phyloP scores from a whole-genome alignment of 2,797 vertebrate genomes.

The Poliocrania exsul region DNA sequence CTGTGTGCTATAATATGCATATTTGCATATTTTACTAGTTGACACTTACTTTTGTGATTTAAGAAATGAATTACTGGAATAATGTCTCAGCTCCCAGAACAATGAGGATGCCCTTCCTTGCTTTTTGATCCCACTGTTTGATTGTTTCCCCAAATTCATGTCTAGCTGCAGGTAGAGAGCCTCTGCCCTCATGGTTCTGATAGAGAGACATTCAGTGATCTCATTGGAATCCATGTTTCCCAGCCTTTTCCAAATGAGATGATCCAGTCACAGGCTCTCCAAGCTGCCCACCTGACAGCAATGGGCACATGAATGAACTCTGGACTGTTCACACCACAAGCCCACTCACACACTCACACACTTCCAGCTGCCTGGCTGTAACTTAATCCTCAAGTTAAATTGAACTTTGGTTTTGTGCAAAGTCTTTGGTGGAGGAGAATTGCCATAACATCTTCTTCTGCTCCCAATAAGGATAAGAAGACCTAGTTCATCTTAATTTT shows the following conservation, averaged over 20 bases:
- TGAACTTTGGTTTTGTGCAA: background rate
- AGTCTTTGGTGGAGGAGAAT: background rate
- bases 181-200: background rate
- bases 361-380: background rate
- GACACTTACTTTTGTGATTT: background rate
- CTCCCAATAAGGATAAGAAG: background rate
- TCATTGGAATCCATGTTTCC: background rate
- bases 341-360: background rate
- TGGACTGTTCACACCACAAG: background rate
- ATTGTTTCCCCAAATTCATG: background rate
- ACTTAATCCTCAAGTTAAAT: background rate
- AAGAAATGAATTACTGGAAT: background rate
- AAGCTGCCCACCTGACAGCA: background rate
- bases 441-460: background rate
- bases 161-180: background rate
- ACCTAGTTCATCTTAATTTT: background rate
- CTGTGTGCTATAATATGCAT: background rate
- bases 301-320: background rate
- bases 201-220: background rate
- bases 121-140: background rate
- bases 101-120: background rate
- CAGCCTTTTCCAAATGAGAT: background rate
- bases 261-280: background rate
- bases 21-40: background rate
- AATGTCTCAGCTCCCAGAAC: background rate